Evolutionary conservation across 2,113 vertebrate species (phyloP).

Genomic region (Oncorhynchus gorbuscha): DNA sequence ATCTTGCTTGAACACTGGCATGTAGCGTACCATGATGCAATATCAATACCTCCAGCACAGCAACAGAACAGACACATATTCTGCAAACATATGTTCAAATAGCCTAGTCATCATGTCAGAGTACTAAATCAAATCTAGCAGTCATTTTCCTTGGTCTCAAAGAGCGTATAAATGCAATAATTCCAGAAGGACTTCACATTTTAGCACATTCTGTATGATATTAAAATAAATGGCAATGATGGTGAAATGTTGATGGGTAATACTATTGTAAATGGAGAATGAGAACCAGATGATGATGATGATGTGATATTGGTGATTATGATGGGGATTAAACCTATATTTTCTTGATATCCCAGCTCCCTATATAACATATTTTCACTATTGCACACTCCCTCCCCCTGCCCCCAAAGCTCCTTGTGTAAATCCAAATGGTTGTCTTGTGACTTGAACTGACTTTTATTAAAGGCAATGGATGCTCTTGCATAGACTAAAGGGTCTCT

Average conservation of each 20-base stretch:
- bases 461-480: constrained; percentile 68
- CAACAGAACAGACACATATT: constrained; percentile 39
- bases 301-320: constrained; percentile 41
- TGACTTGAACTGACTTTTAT: constrained; percentile 53
- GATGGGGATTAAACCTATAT: constrained; percentile 40
- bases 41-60: constrained; percentile 39
- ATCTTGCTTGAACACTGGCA: constrained; percentile 28
- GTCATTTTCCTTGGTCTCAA: constrained; percentile 71
- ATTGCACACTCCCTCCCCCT: constrained; percentile 46
- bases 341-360: constrained; percentile 57
- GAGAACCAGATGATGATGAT: constrained; percentile 36
- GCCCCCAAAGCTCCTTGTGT: constrained; percentile 49
- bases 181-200: constrained; percentile 74
- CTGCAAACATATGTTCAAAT: constrained; percentile 45
- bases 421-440: constrained; percentile 46
- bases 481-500: not conserved
- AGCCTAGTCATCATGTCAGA: constrained; percentile 60
- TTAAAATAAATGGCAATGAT: constrained; percentile 59
- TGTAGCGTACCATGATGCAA: constrained; percentile 25
- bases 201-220: constrained; percentile 60
- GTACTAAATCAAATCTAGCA: constrained; percentile 53
- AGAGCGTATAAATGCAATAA: constrained; percentile 86
- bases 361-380: constrained; percentile 33
- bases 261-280: not conserved
- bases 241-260: constrained; percentile 6